phyloP scores from a whole-genome alignment of 2,888 invertebrate species.

The Pammene fasciana region DNA sequence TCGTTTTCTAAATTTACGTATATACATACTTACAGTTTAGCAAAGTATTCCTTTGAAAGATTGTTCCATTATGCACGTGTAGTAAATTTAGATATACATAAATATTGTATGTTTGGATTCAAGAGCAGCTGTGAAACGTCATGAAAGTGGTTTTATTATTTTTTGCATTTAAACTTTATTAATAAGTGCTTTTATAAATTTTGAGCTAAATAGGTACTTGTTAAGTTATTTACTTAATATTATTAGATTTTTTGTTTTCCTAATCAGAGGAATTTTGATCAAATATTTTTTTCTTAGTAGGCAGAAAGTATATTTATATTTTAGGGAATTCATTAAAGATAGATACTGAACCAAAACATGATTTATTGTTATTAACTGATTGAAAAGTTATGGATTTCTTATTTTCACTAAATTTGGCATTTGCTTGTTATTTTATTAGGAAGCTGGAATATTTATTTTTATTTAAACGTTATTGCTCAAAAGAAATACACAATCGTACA shows the following conservation, averaged over 20 bases:
- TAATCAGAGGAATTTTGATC: not conserved
- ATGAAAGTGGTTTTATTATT: conserved; percentile 52
- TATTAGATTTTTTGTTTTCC: not conserved
- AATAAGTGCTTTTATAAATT: not conserved
- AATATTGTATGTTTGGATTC: conserved; percentile 46
- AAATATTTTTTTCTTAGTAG: not conserved
- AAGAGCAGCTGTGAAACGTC: conserved; percentile 74
- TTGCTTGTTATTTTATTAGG: no score
- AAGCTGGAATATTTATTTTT: no score
- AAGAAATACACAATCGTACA: no score
- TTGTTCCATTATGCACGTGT: conserved; percentile 67
- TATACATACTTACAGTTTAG: conserved; percentile 61
- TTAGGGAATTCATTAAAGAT: conserved; percentile 6
- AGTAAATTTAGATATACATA: conserved; percentile 58
- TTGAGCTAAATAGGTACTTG: conserved; percentile 1
- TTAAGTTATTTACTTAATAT: not conserved
- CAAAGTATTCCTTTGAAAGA: conserved; percentile 45
- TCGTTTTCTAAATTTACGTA: conserved; percentile 49
- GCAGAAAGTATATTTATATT: not conserved
- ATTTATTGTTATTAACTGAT: no score
- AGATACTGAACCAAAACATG: not conserved
- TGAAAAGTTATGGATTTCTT: no score
- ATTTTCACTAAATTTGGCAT: no score
- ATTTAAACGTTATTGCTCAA: no score
- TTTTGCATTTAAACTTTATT: conserved; percentile 17